These are phyloP conservation scores for Rambutsinella grinnellia DNA, from an alignment of 2,888 invertebrate genomes.

Conservation along the genomic window DNA sequence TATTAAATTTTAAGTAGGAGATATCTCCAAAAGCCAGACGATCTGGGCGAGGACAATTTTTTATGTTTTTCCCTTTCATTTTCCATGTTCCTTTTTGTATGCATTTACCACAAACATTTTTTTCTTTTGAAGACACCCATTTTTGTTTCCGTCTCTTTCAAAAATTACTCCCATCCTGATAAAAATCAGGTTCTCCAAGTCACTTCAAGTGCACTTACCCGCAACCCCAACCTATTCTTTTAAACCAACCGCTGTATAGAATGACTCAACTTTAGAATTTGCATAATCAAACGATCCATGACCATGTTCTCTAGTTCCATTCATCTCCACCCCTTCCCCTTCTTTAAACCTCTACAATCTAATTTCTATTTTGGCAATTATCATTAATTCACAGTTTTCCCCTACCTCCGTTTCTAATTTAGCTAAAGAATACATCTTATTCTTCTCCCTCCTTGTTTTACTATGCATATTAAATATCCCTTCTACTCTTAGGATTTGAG, in stretches of 20 bases:
- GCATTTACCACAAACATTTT: too few relatives aligned
- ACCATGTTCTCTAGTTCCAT: constrained; percentile 34
- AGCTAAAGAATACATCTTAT: neutral
- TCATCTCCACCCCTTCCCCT: constrained; percentile 21
- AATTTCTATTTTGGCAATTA: constrained; percentile 18
- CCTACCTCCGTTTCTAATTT: constrained; percentile 9
- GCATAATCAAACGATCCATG: constrained; percentile 51
- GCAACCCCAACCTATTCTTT: constrained; percentile 20
- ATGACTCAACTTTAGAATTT: constrained; percentile 21
- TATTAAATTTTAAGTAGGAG: constrained; percentile 50
- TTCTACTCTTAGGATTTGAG: too few relatives aligned
- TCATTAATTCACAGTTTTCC: constrained; percentile 42
- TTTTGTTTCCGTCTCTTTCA: neutral
- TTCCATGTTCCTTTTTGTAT: too few relatives aligned
- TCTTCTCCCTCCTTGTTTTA: constrained; percentile 35
- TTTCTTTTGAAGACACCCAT: too few relatives aligned
- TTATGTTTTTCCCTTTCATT: neutral
- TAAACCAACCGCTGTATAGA: neutral
- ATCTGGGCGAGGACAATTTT: neutral
- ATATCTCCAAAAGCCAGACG: constrained; percentile 15
- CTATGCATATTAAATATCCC: neutral
- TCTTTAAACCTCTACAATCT: neutral
- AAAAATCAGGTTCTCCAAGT: neutral
- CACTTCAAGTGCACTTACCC: too few relatives aligned
- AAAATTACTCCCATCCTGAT: neutral